Conservation (phyloP, 2,797 vertebrate genomes). For the Ctenosaura bakeri region DNA sequence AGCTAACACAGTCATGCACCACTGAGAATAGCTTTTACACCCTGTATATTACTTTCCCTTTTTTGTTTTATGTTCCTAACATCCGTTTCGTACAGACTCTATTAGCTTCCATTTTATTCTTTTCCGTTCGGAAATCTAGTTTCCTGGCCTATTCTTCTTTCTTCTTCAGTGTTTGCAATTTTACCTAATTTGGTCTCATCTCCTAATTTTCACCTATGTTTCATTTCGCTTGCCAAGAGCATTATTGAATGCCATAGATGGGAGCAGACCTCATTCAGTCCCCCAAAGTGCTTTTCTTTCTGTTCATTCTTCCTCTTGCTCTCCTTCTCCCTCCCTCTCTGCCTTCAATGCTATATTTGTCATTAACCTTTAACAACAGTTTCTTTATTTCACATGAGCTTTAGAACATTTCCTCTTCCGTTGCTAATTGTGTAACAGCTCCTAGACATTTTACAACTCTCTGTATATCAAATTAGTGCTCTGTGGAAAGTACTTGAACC, state of each 20-base stretch:
- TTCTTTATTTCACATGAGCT: slow-evolving; percentile 8
- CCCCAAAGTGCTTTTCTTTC: neutral
- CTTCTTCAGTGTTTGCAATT: neutral
- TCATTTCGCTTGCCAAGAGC: neutral
- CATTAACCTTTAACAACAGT: slow-evolving; percentile 6
- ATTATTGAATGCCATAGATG: neutral
- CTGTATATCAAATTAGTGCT: neutral
- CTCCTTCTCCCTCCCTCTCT: neutral
- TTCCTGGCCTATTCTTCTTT: neutral
- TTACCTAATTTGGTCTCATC: slow-evolving; percentile 6
- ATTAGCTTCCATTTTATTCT: slow-evolving; percentile 5
- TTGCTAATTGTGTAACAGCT: slow-evolving; percentile 2
- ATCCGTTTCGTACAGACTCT: neutral
- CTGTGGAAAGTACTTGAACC: neutral
- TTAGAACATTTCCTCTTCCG: slow-evolving; percentile 1
- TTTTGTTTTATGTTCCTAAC: neutral
- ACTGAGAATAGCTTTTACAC: neutral
- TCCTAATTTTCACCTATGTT: slow-evolving; percentile 28
- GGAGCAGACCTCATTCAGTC: neutral
- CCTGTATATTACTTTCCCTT: neutral
- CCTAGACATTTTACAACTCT: neutral
- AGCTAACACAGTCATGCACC: neutral
- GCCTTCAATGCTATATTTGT: slow-evolving; percentile 20
- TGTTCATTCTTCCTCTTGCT: neutral
- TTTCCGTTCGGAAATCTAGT: neutral